Evolutionary conservation across 2,797 vertebrate genomes (phyloP), one percentile per base, ranked within the genome.

Genomic region (Sus cebifrons): DNA sequence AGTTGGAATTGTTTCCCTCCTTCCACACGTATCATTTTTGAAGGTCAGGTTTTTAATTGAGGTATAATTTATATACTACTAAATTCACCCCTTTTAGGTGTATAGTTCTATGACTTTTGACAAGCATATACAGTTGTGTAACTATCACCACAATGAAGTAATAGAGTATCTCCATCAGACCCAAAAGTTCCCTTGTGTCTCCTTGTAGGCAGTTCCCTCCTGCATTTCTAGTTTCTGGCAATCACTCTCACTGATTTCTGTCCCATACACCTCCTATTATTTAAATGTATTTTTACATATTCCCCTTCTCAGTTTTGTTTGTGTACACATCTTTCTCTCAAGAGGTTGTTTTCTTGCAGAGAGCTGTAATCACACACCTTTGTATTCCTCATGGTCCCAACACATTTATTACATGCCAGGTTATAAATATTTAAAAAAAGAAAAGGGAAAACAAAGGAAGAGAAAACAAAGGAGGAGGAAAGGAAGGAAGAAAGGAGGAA

Each of bases 341-440:
- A n/a, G 62, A 12, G 40, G 49, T 52, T 60, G 52, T 40, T 85
- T 91, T 79, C 23, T 92, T 49, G 32, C 79, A 95, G 56, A 94
- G 40, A 87, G 29, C 8, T 70, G 18, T 29, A 67, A 58, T 90
- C 56, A 77, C 71, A 84, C 85, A 73, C 17, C 27, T 94, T 94
- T 87, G 25, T 81, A 36, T 81, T 96, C 20, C 44, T 95, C 49
- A 89, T 73, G 27, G n/a, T 67, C 91, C 60, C 58, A 89, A 95
- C 16, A 91, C 32, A 95, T 81, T 94, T 93, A 78, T 89, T 83
- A 60, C 2, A 3, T 78, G 65, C 11, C 54, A 54, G 40, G 86
- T 92, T 15, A 75, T 78, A 82, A 89, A 77, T 74, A 92, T 21
- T 65, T 96, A 74, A 92, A 91, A 91, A 85, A 95, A 71, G 11